Evolutionary conservation across 64 coral and sea anemone genomes (phyloP).

Genomic region (Stichodactyla helianthus): DNA sequence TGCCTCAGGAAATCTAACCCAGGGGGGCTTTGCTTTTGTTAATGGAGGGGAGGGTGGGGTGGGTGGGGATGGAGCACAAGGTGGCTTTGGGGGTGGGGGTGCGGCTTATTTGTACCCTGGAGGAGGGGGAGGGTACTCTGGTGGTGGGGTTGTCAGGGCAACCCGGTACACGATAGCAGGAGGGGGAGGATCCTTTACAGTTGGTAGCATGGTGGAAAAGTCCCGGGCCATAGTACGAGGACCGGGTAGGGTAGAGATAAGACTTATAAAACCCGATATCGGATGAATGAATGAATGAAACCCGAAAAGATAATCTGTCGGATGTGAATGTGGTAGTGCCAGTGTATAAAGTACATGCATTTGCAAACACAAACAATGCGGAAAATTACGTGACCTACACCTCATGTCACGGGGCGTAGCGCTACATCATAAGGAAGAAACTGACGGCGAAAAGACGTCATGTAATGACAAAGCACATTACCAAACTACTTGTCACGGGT

Average conservation of each 20-base stretch:
- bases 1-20: background rate
- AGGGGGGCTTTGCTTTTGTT: constrained; percentile 29
- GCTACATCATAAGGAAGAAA: background rate
- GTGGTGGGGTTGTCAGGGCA: constrained; percentile 45
- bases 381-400: background rate
- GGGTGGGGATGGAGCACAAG: background rate
- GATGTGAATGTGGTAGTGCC: no score
- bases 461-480: no score
- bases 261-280: constrained; percentile 15
- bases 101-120: constrained; percentile 27
- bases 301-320: no score
- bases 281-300: background rate
- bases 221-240: background rate
- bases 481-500: no score
- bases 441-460: no score
- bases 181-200: constrained; percentile 60
- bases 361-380: no score
- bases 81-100: constrained; percentile 71
- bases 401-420: background rate
- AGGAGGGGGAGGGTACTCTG: constrained; percentile 62
- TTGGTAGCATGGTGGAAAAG: constrained; percentile 10
- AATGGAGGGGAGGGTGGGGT: constrained; percentile 54
- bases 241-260: constrained; percentile 35
- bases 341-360: no score
- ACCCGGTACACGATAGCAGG: constrained; percentile 25